Evolutionary conservation across 2,888 invertebrate species (phyloP), one percentile per base, ranked within the genome.

Genomic region (Chaitophorus viminalis): DNA sequence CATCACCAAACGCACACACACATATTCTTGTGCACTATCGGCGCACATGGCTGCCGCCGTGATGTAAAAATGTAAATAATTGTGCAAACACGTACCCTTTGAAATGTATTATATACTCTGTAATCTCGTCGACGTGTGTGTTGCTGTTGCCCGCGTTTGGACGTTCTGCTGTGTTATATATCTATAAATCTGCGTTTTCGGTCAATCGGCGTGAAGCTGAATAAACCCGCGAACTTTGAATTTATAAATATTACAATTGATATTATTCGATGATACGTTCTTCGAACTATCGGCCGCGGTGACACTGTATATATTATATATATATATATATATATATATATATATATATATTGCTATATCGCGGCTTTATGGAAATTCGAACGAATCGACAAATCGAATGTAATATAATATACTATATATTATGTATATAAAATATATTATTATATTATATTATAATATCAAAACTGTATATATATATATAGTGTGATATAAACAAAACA

Each of bases 181-280:
- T 33, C 6, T 36, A 14, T 29, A 65, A 46, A 46, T 46, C 1
- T 29, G 33, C 29, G 76, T 70, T 68, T 52, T 9, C 85, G 85
- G 85, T 85, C 85, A 85, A 85, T 85, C 85, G 60, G 85, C 82
- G 82, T 54, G 31, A 52, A 0, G 75, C 75, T 68, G 84, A 85
- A 85, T 85, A 85, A 68, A 85, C 65, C 76, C 84, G 84, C 75
- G 36, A 76, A 76, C 54, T 18, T 46, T 75, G 0, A 6, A 21
- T 54, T 52, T 31, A 33, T 25, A 21, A 3, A 33, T 29, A 11
- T 25, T 25, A 14, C 82, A 18, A 54, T 21, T n/a, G n/a, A 5
- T 68, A 70, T 18, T 39, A 21, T 18, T 72, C 52, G 52, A 31
- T 39, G 31, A 33, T 25, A 11, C 21, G 82, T 52, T 46, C 39